Conservation (phyloP, 2,113 vertebrate genomes). For the Daphoenositta chrysoptera region DNA sequence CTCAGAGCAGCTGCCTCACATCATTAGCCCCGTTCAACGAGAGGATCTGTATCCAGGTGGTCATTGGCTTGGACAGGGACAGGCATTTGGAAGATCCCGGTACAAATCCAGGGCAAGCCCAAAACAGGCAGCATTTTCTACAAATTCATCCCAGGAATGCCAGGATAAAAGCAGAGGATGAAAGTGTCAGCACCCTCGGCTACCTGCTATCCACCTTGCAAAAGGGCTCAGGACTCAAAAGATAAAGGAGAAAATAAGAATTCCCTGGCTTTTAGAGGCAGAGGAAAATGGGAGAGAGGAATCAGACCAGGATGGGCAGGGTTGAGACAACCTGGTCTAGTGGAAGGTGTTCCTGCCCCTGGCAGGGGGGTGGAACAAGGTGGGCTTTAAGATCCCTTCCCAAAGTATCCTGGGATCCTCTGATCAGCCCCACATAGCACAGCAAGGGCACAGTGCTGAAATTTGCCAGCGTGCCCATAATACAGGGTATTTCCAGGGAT, state of each 20-base stretch:
- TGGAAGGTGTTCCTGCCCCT: neutral
- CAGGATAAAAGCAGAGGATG: neutral
- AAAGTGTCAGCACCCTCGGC: neutral
- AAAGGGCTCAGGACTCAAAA: neutral
- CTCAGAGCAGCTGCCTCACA: neutral
- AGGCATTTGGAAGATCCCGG: neutral
- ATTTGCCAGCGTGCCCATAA: accelerated
- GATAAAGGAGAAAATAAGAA: neutral
- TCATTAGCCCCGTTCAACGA: neutral
- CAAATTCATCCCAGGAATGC: neutral
- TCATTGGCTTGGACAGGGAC: neutral
- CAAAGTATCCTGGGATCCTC: neutral
- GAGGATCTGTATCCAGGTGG: neutral
- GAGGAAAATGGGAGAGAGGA: neutral
- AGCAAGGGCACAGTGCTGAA: neutral
- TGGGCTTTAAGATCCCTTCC: neutral
- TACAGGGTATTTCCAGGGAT: neutral
- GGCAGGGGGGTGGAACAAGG: neutral
- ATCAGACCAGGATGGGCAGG: neutral
- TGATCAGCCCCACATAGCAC: too few relatives aligned
- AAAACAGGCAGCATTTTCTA: neutral
- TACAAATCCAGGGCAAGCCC: neutral
- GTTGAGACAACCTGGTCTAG: neutral
- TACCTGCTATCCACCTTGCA: neutral
- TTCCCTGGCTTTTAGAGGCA: neutral